Evolutionary conservation across 2,797 vertebrate species (phyloP), one percentile per base, ranked within the genome.

Genomic region (Epinephelus malabaricus): DNA sequence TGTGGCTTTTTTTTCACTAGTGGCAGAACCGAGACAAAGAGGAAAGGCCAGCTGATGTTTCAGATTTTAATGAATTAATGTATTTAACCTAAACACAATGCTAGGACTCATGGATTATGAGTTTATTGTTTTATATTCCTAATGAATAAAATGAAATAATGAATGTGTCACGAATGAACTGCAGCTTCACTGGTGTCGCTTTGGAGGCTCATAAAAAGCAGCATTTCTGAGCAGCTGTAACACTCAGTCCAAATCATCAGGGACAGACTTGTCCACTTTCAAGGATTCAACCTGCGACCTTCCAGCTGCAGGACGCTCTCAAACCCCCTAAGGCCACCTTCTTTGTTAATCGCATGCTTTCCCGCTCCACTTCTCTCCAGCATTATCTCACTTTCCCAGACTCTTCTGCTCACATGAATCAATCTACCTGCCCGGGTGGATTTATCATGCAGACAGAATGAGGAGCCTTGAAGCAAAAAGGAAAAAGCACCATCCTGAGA

Each of bases 331-430:
- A 58, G 59, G 68, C 67, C 71, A 49, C 74, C 25, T 25, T 69
- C 58, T 19, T 47, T 13, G 21, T 21, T 80, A 80, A 82, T 75
- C 54, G 12, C 53, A 18, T 4, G 27, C 49, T 19, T 74, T 84
- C 40, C 73, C 23, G 65, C 83, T 85, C 60, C 50, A 70, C 71
- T 76, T 78, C 74, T 43, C 77, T 66, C 61, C 30, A 34, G 43
- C 75, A 60, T 66, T 40, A 86, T 78, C 73, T 63, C 73, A 19
- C 67, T 21, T 50, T 62, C 58, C 55, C 78, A 82, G 55, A 49
- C 70, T n/a, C 71, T 10, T 30, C 69, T 14, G 62, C 62, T 80
- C 63, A 5, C 56, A 61, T 10, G 19, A 73, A 71, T 82, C 72
- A 30, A 67, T 79, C 76, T n/a, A 69, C 63, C 79, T 60, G 74